Conservation (phyloP, 2,888 invertebrate genomes). For the Papilio protenor region DNA sequence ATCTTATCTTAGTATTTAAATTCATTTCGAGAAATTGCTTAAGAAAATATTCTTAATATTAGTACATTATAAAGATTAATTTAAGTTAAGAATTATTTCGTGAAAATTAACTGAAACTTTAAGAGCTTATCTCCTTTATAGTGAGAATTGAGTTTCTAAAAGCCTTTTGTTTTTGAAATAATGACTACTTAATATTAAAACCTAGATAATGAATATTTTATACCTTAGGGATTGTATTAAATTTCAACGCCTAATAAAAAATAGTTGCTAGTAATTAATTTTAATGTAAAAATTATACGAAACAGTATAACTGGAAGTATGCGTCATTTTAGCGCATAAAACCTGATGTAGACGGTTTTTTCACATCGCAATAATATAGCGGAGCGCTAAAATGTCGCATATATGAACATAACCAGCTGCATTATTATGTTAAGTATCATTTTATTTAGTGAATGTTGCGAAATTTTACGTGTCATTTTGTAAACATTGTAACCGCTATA, state of each 20-base stretch:
- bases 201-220: not conserved
- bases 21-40: not conserved
- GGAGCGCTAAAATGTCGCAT: not conserved
- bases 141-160: not conserved
- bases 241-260: not conserved
- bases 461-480: not conserved
- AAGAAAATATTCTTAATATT: not conserved
- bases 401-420: not conserved
- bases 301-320: no score
- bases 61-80: not conserved
- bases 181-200: slow-evolving; percentile 3
- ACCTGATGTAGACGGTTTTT: not conserved
- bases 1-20: not conserved
- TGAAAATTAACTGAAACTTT: not conserved
- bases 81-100: not conserved
- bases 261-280: not conserved
- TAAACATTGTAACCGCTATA: not conserved
- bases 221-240: not conserved
- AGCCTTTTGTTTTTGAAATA: not conserved
- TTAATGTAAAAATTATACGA: not conserved
- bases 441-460: not conserved
- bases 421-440: not conserved
- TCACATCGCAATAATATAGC: not conserved
- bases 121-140: not conserved
- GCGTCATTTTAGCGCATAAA: not conserved